phyloP scores from a whole-genome alignment of 2,113 vertebrate genomes.

The Ameiurus melas region DNA sequence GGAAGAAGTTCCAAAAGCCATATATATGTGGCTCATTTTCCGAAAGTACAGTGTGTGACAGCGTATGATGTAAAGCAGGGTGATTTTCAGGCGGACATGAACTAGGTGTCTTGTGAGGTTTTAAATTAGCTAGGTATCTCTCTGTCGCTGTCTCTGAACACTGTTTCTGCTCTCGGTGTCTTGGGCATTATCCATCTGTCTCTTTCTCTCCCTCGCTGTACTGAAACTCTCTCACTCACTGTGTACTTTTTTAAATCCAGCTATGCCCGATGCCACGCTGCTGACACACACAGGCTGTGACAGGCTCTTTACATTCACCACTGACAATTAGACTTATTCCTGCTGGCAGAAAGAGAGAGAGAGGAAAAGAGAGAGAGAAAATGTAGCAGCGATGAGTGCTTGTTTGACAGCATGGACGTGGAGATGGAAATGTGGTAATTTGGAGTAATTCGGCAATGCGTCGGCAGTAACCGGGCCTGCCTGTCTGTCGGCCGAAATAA shows the following conservation, averaged over 20 bases:
- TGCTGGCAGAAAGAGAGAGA: constrained; percentile 57
- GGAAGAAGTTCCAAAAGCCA: not conserved
- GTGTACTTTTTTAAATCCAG: constrained; percentile 63
- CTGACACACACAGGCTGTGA: constrained; percentile 69
- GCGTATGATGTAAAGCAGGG: constrained; percentile 15
- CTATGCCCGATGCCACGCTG: constrained; percentile 59
- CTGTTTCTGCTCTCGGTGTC: constrained; percentile 24
- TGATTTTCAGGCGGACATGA: constrained; percentile 4
- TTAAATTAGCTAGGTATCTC: constrained; percentile 40
- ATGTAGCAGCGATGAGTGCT: constrained; percentile 64
- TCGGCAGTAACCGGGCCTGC: constrained; percentile 71
- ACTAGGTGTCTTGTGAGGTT: constrained; percentile 22
- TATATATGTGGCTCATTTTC: not conserved
- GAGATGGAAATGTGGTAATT: constrained; percentile 82
- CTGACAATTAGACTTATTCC: constrained; percentile 78
- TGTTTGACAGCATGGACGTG: constrained; percentile 75
- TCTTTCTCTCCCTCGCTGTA: constrained; percentile 28
- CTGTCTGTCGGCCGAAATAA: constrained; percentile 79
- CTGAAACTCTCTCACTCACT: constrained; percentile 36
- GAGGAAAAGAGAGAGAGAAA: constrained; percentile 43
- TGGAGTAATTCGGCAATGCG: constrained; percentile 80
- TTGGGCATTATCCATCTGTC: constrained; percentile 38
- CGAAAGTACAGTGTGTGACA: not conserved
- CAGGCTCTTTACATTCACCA: constrained; percentile 76
- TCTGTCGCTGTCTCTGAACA: constrained; percentile 18